Evolutionary conservation across 53 echinoderm and acorn worm species (phyloP).

Genomic region (Zoroaster sp.): DNA sequence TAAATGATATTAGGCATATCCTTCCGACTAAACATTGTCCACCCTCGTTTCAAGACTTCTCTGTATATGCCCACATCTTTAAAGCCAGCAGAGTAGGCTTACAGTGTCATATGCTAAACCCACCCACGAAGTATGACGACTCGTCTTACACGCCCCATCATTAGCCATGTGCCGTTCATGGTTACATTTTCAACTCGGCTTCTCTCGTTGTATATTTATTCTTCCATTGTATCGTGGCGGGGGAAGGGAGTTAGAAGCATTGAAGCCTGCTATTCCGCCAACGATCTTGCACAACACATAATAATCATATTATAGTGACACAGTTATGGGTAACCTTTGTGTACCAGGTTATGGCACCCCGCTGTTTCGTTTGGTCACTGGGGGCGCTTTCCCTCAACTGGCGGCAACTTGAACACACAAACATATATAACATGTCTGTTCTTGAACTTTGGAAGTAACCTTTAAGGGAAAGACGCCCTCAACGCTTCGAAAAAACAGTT

Average conservation of each 20-base stretch:
- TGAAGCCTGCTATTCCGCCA: neutral
- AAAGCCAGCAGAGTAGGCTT: neutral
- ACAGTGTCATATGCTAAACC: conserved; percentile 24
- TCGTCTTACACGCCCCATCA: conserved; percentile 31
- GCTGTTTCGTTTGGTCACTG: neutral
- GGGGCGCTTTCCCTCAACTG: neutral
- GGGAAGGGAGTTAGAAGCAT: neutral
- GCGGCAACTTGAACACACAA: neutral
- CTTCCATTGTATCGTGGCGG: conserved; percentile 40
- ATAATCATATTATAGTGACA: conserved; percentile 45
- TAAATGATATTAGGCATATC: too few species aligned
- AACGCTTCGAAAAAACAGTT: too few species aligned
- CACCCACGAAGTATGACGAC: conserved; percentile 27
- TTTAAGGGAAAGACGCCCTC: too few species aligned
- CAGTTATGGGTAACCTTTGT: conserved; percentile 16
- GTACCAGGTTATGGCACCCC: neutral
- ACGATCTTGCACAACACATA: conserved; percentile 13
- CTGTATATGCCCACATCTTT: neutral
- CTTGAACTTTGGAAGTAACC: too few species aligned
- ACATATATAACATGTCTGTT: neutral
- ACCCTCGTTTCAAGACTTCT: too few species aligned
- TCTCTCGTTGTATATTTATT: conserved; percentile 49
- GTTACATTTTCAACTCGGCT: neutral
- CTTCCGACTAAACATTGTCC: too few species aligned
- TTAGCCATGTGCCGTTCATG: neutral